Evolutionary conservation across 2,113 vertebrate genomes (phyloP).

Genomic region (Stictonetta naevosa): DNA sequence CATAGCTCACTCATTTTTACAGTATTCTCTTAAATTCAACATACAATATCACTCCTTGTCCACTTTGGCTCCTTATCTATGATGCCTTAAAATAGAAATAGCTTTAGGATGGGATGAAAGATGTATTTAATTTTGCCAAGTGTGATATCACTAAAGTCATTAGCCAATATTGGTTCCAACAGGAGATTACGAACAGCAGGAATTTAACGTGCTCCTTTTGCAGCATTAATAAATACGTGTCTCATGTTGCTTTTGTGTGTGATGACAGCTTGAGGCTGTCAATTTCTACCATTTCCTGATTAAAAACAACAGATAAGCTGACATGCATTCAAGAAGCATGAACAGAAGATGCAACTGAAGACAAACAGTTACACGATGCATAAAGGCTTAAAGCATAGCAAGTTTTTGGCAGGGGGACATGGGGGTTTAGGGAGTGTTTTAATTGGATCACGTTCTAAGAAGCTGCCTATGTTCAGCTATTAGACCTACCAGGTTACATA

Average conservation of each 20-base stretch:
- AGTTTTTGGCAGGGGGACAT: background rate
- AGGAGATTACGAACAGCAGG: background rate
- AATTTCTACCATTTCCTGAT: background rate
- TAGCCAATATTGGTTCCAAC: background rate
- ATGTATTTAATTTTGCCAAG: constrained; percentile 53
- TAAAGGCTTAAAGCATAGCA: background rate
- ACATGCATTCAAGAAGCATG: background rate
- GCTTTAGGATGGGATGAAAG: constrained; percentile 36
- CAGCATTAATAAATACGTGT: background rate
- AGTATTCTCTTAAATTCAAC: background rate
- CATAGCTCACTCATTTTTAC: background rate
- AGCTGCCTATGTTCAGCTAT: background rate
- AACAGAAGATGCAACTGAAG: background rate
- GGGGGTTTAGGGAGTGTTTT: background rate
- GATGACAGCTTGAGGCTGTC: constrained; percentile 16
- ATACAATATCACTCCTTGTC: background rate
- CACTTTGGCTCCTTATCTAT: constrained; percentile 17
- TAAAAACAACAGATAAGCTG: background rate
- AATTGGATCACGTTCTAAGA: background rate
- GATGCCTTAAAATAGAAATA: background rate
- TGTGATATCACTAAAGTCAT: constrained; percentile 2
- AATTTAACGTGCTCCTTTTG: background rate
- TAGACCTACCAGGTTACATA: background rate
- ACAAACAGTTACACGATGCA: rapidly evolving
- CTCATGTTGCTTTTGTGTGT: background rate